These are phyloP conservation scores for Phoenoteleia sp. DNA, from an alignment of 2,888 invertebrate genomes.

Conservation along the genomic window DNA sequence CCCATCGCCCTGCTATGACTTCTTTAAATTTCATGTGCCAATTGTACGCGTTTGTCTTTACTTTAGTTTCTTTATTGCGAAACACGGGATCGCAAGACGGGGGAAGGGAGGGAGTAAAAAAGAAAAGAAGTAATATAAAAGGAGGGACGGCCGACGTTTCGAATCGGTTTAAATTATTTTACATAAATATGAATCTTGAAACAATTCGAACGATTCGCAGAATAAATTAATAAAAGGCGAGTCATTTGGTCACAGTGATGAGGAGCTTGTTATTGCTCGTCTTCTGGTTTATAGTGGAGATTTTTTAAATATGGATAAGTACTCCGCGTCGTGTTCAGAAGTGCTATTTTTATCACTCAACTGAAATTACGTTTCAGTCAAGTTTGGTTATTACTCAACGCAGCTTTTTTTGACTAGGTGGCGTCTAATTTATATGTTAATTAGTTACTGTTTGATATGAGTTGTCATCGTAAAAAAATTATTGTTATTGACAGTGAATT, in stretches of 20 bases:
- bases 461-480: no score
- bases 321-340: background rate
- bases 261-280: slow-evolving; percentile 33
- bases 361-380: background rate
- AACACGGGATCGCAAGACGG: slow-evolving; percentile 50
- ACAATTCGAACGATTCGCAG: slow-evolving; percentile 43
- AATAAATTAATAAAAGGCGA: slow-evolving; percentile 54
- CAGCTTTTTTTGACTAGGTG: background rate
- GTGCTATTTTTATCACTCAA: background rate
- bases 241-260: slow-evolving; percentile 23
- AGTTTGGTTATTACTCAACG: background rate
- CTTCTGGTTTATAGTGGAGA: slow-evolving; percentile 8
- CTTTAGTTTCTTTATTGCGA: slow-evolving; percentile 73
- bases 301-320: slow-evolving; percentile 13
- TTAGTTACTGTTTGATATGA: background rate
- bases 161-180: slow-evolving; percentile 70
- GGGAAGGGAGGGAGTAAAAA: background rate
- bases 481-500: no score
- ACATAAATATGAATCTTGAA: slow-evolving; percentile 71
- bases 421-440: background rate
- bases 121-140: background rate
- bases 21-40: slow-evolving; percentile 86
- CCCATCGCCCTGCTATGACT: slow-evolving; percentile 76
- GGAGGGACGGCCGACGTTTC: slow-evolving; percentile 23
- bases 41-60: slow-evolving; percentile 85